These are phyloP conservation scores for Noturus placidus DNA, from an alignment of 2,113 vertebrate genomes.

Conservation along the genomic window DNA sequence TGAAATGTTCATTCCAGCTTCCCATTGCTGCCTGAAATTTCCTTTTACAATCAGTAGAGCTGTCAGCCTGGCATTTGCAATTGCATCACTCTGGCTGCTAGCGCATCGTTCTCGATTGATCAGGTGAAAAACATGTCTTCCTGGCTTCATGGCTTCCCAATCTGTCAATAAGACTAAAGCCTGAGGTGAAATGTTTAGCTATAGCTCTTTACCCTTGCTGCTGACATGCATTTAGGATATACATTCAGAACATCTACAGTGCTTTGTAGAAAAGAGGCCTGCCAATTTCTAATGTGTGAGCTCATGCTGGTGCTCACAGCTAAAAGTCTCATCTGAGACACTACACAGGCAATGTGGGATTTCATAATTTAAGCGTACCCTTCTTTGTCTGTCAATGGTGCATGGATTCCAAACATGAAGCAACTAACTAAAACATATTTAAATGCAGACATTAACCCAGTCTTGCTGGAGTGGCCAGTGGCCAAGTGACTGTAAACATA, in stretches of 20 bases:
- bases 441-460: constrained; percentile 20
- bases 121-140: constrained; percentile 41
- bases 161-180: constrained; percentile 37
- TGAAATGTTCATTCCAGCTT: constrained; percentile 57
- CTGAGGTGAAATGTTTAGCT: constrained; percentile 25
- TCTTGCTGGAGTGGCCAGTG: constrained; percentile 55
- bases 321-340: background rate
- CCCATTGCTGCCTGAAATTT: constrained; percentile 62
- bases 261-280: background rate
- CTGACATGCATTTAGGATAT: constrained; percentile 17
- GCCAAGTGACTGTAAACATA: constrained; percentile 75
- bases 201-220: background rate
- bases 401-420: background rate
- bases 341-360: background rate
- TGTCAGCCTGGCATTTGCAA: constrained; percentile 26
- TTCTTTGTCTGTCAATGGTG: background rate
- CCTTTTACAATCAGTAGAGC: constrained; percentile 54
- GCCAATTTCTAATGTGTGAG: background rate
- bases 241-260: background rate
- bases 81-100: constrained; percentile 59
- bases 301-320: background rate
- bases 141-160: constrained; percentile 6
- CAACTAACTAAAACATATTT: constrained; percentile 15
- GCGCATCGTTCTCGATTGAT: background rate
- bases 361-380: background rate